Base-by-base conservation (phyloP, 2,113 vertebrate species). In the Apus apus region DNA sequence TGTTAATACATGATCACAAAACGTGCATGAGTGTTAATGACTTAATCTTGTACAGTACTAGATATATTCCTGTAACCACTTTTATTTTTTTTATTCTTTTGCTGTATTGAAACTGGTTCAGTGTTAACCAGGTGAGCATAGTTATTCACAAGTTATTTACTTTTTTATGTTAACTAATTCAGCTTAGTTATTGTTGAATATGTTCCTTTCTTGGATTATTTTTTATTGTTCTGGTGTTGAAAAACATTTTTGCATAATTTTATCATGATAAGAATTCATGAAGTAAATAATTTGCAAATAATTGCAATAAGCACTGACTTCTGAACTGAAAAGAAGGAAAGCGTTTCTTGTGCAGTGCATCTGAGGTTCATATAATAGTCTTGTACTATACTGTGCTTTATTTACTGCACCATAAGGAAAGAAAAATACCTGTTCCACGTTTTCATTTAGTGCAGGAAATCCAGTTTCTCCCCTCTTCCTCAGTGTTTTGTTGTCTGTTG, bases 1-100 rank as follows among this genome's bases (percentile, higher is more conserved):
- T 99, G 99, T 99, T 99, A 98, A 99, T 99, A 99, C 98, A 98
- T 98, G 99, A 99, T 98, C 99, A 99, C 99, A 99, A 97, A 98
- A 98, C 96, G 98, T 99, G 99, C 99, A 99, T 99, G 99, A 99
- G 98, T 99, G 98, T 98, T 98, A 98, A 98, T 98, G 98, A 98
- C 98, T 99, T 98, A 98, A 98, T 98, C 98, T 99, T 99, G 99
- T 99, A 99, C 98, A 99, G 99, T 98, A 98, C 98, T 98, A 98
- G 98, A 97, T 99, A 98, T 97, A 98, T 98, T 98, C 98, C 97
- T 98, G 98, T 99, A 98, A 99, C 98, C 99, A 99, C 99, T 99
- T 98, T 98, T 98, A 97, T 97, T 97, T 98, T 97, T 97, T 96
- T 93, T 96, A 97, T 96, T 97, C 83, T 95, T 98, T 98, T 96